Conservation (phyloP, 2,888 invertebrate species). For the Pterostichus madidus region DNA sequence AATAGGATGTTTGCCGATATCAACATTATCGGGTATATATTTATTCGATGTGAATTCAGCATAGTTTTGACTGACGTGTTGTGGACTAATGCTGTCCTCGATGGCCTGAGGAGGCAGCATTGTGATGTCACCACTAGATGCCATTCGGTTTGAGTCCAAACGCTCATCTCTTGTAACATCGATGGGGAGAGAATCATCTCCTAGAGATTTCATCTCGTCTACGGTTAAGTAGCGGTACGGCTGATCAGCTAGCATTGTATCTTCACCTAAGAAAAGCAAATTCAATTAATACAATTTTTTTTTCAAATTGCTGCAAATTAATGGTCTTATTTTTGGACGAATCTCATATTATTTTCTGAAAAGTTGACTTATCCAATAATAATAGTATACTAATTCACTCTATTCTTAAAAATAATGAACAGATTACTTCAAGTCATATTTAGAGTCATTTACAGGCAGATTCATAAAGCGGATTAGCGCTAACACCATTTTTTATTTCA, state of each 20-base stretch:
- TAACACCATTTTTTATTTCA: no score
- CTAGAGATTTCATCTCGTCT: slow-evolving; percentile 96
- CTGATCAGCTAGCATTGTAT: slow-evolving; percentile 93
- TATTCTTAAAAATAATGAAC: no score
- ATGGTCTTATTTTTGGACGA: slow-evolving; percentile 36
- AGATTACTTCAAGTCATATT: no score
- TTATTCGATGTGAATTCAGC: slow-evolving; percentile 77
- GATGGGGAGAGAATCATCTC: slow-evolving; percentile 95
- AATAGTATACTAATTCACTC: no score
- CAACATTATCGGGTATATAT: slow-evolving; percentile 81
- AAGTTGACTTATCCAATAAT: no score
- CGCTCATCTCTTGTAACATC: slow-evolving; percentile 95
- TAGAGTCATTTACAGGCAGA: no score
- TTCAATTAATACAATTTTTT: not conserved
- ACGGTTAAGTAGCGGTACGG: slow-evolving; percentile 95
- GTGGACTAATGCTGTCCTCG: slow-evolving; percentile 83
- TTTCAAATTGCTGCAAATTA: not conserved
- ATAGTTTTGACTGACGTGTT: slow-evolving; percentile 79
- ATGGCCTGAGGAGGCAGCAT: slow-evolving; percentile 80
- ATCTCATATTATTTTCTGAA: no score
- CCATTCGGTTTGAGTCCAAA: slow-evolving; percentile 84
- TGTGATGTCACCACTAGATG: slow-evolving; percentile 77
- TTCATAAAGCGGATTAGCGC: no score
- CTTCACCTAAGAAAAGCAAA: slow-evolving; percentile 84
- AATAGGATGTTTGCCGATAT: slow-evolving; percentile 81